Evolutionary conservation across 37 sponge, comb jelly and placozoan species (phyloP), one percentile per base, ranked within the genome.

Genomic region (Dysidea cf. avara): DNA sequence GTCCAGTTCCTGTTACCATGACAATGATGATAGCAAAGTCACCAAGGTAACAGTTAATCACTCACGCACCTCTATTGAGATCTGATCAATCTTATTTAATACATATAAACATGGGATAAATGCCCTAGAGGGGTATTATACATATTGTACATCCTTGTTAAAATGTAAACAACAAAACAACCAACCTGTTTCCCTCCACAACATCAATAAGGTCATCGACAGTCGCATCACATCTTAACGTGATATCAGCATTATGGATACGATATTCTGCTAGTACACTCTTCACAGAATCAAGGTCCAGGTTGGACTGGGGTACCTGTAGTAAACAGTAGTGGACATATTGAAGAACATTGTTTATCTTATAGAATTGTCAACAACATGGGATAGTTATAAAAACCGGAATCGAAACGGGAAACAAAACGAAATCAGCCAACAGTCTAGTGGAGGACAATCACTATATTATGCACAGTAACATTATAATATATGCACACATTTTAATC

Each of bases 31-130:
- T 31, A 24, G 34, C 12, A 35, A 39, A 46, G 51, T 39, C 4
- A 58, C 60, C 13, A 32, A 3, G 12, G 5, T 14, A 67, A 67
- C 32, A 43, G 21, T 3, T 38, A 17, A n/a, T 25, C 3, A 31
- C 7, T 46, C 22, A 13, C 54, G 36, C 29, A 86, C 92, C 76
- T 94, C 94, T 26, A 96, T 74, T 51, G 97, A 93, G 25, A 99
- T 95, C 74, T 99, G 99, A 69, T 99, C 99, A 61, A 99, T 99
- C 68, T 99, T 99, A 83, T 99, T 99, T 62, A 99, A 76, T 0
- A 99, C 61, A 65, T 95, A 99, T 22, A 99, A 92, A 72, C 88
- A 86, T 0, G 99, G 99, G 51, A 99, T 87, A 50, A 92, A 99
- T 21, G 82, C 77, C 59, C 99, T 90, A 49, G 11, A 71, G 22